Conservation (phyloP, 2,113 vertebrate species). For the Podarcis muralis region DNA sequence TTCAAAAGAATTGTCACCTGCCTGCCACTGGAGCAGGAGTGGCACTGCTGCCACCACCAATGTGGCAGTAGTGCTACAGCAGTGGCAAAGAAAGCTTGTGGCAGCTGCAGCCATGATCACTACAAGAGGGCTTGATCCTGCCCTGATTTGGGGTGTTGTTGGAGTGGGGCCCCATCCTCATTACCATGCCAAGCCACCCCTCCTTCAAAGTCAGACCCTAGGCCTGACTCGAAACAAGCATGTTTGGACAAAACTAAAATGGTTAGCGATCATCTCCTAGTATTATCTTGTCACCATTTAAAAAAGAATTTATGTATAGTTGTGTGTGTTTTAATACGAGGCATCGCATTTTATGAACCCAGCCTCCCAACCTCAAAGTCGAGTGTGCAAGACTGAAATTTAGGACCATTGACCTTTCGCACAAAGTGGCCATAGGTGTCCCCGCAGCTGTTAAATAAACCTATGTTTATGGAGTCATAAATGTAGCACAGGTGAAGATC, state of each 20-base stretch:
- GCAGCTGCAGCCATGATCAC: too few species aligned
- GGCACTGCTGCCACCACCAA: too few species aligned
- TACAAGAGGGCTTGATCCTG: not conserved
- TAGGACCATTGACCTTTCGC: conserved; percentile 67
- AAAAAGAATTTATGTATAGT: not conserved
- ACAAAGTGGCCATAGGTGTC: conserved; percentile 65
- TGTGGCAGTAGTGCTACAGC: too few species aligned
- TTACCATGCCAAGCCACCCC: not conserved
- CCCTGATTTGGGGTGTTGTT: not conserved
- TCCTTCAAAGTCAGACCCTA: not conserved
- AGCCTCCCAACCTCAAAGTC: conserved; percentile 37
- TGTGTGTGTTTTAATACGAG: conserved; percentile 13
- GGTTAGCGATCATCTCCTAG: not conserved
- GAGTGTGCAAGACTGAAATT: conserved; percentile 58
- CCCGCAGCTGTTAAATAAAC: conserved; percentile 75
- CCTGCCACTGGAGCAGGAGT: too few species aligned
- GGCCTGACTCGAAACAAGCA: conserved; percentile 29
- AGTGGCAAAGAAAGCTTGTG: too few species aligned
- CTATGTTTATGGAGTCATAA: conserved; percentile 71
- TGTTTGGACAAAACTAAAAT: accelerated
- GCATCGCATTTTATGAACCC: conserved; percentile 54
- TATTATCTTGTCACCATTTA: not conserved
- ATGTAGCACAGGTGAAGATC: conserved; percentile 73
- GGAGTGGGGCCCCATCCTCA: too few species aligned
- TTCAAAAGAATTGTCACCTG: too few species aligned